These are phyloP conservation scores for Oncorhynchus nerka DNA, from an alignment of 2,113 vertebrate species.

Conservation along the genomic window DNA sequence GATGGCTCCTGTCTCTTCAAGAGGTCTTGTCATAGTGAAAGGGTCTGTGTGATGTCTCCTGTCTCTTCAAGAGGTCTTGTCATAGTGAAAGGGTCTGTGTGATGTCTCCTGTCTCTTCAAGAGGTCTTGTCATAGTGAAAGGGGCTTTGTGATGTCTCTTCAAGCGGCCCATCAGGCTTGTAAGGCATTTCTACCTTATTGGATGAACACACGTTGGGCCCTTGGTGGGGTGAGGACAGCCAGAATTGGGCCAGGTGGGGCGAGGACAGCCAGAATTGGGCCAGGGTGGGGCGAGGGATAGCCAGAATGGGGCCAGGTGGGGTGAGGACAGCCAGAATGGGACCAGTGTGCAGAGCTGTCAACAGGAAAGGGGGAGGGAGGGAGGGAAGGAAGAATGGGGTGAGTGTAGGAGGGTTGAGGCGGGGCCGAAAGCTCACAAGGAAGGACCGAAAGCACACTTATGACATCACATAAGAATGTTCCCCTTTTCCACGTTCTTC, in stretches of 20 bases:
- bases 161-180: constrained; percentile 40
- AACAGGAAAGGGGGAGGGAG: constrained; percentile 5
- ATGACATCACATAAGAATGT: constrained; percentile 66
- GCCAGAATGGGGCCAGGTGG: constrained; percentile 22
- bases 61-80: no score
- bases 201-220: constrained; percentile 45
- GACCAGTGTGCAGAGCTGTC: constrained; percentile 63
- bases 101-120: not conserved
- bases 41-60: constrained; percentile 7
- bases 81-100: no score
- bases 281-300: no score
- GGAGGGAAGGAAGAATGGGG: not conserved
- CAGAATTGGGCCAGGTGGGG: constrained; percentile 50
- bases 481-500: not conserved
- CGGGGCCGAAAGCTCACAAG: constrained; percentile 11
- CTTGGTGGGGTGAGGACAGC: constrained; percentile 31
- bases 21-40: no score
- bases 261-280: no score
- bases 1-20: no score
- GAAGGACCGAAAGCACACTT: constrained; percentile 17
- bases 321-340: constrained; percentile 59
- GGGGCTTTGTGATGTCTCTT: constrained; percentile 57
- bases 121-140: constrained; percentile 51
- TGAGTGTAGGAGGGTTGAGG: constrained; percentile 17
- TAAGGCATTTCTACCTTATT: constrained; percentile 72